phyloP scores from a whole-genome alignment of 2,797 vertebrate species.

The Somateria mollissima region DNA sequence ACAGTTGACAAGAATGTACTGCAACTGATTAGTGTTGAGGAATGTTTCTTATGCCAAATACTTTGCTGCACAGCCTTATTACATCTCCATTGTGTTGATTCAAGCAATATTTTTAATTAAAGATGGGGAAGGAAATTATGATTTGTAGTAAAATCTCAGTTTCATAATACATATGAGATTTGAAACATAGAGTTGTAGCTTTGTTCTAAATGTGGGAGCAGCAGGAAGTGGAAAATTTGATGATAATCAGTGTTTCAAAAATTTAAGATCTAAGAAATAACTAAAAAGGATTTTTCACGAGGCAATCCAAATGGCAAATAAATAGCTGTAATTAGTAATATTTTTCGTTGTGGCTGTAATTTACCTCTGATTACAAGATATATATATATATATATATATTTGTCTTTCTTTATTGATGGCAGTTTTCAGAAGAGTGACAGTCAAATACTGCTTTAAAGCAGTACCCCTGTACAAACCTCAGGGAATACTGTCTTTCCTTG shows the following conservation, averaged over 20 bases:
- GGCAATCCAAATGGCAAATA: background rate
- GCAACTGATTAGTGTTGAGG: background rate
- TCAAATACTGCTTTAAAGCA: background rate
- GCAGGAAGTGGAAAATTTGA: background rate
- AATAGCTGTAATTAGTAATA: background rate
- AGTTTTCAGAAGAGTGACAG: background rate
- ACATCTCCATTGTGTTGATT: background rate
- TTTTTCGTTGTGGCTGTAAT: background rate
- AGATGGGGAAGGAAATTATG: background rate
- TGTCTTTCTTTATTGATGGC: background rate
- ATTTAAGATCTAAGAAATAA: background rate
- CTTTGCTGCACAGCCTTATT: background rate
- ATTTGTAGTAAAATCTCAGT: background rate
- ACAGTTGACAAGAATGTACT: background rate
- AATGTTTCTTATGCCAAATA: background rate
- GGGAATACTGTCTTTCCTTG: background rate
- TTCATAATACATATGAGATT: background rate
- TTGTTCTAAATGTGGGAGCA: background rate
- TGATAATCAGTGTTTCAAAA: background rate
- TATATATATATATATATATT: background rate
- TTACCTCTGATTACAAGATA: background rate
- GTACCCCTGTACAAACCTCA: background rate
- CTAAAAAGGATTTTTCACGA: background rate
- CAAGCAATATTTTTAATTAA: slow-evolving; percentile 1
- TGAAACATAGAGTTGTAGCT: background rate